A percentile compares a stretch with the other conserved stretches of the same genome.
Conservation (phyloP, 1,140 invertebrate genomes). For the Sarcophaga peregrina region DNA sequence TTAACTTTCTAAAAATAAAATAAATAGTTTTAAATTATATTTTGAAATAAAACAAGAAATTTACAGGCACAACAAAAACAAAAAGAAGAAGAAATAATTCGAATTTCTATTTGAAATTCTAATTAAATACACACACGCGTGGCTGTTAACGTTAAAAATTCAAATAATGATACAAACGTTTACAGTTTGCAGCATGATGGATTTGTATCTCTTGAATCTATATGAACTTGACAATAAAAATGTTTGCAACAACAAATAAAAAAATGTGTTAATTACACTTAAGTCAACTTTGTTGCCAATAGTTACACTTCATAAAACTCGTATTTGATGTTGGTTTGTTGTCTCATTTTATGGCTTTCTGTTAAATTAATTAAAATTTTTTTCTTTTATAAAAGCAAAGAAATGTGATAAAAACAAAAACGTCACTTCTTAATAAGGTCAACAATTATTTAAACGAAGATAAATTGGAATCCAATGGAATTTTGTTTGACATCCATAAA, state of each 20-base stretch:
- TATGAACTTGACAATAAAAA: neutral
- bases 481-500: neutral
- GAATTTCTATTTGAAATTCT: no score
- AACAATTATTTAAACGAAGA: neutral
- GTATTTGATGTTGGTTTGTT: neutral
- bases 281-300: neutral
- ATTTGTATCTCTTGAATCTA: neutral
- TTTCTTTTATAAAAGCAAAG: neutral
- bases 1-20: no score
- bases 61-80: no score
- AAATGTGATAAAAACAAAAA: neutral
- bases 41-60: no score
- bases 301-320: neutral
- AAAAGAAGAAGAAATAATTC: no score
- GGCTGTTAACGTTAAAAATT: no score
- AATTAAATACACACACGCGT: no score
- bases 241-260: neutral
- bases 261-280: constrained; percentile 7
- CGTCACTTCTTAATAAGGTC: neutral
- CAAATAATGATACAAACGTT: no score
- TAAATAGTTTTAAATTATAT: no score
- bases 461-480: neutral
- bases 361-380: neutral
- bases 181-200: no score
- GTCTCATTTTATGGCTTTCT: neutral